Evolutionary conservation across 2,113 vertebrate species (phyloP), one percentile per base, ranked within the genome.

Genomic region (Brachyistius frenatus): DNA sequence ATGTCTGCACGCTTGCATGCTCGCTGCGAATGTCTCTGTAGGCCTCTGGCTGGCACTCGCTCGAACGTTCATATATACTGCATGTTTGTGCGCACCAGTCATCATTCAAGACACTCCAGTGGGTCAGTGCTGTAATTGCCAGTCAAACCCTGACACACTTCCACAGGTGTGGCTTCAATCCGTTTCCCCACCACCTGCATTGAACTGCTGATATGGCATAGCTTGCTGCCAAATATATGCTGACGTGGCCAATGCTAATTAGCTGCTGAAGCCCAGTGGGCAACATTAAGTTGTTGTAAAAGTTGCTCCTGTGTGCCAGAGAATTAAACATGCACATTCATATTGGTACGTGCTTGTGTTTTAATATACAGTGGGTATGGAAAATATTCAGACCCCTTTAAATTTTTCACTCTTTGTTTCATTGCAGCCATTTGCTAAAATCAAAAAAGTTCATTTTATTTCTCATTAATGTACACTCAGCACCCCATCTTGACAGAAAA

Each of bases 191-290:
- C 66, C 63, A 23, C 23, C 23, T 69, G 69, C 53, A 37, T 60
- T 56, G 39, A 47, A 50, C 44, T 30, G 35, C 73, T 50, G 2
- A 30, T 64, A 57, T 41, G 23, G 23, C 55, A 49, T n/a, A 73
- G 16, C 75, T 62, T 53, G 71, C 11, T 2, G 4, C 50, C 23
- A 23, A 23, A 23, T 23, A 23, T 23, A 23, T 84, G 78, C 73
- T 72, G 76, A 80, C 78, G 47, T 41, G 23, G 63, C 63, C 78
- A 58, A 75, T 69, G 78, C 61, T 80, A 81, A 81, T 83, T 72
- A 69, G 61, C 71, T 23, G 66, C 61, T 80, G 39, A 67, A 74
- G 53, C 54, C 68, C 47, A 65, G 33, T 32, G 54, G 66, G 37
- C 44, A 53, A 78, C 79, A 78, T 63, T 83, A 70, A 70, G 65